phyloP scores from a whole-genome alignment of 2,888 invertebrate genomes.

The Sarcophaga caerulescens region DNA sequence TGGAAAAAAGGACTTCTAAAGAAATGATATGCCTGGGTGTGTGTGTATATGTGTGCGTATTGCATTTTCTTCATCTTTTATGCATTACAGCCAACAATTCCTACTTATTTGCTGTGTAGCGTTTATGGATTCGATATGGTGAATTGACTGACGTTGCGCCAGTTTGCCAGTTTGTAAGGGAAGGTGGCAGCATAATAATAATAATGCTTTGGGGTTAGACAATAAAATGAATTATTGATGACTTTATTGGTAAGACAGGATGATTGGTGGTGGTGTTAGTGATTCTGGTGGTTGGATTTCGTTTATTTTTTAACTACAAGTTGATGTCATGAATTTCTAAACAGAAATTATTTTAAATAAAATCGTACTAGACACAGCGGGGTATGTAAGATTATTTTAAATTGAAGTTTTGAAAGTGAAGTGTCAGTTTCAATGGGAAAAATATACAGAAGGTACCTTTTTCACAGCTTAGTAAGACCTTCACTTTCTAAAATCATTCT shows the following conservation, averaged over 20 bases:
- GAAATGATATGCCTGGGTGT: too few species aligned
- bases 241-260: not conserved
- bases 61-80: conserved; percentile 63
- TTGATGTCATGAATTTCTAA: conserved; percentile 48
- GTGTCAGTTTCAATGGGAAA: not conserved
- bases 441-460: too few species aligned
- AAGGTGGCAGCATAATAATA: too few species aligned
- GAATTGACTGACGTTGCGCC: not conserved
- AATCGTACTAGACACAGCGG: not conserved
- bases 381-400: not conserved
- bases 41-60: too few species aligned
- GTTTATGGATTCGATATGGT: not conserved
- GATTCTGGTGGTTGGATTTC: not conserved
- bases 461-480: too few species aligned
- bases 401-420: not conserved
- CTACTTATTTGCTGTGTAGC: conserved; percentile 36
- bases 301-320: not conserved
- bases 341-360: not conserved
- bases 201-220: conserved; percentile 26
- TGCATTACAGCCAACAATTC: conserved; percentile 57
- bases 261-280: conserved; percentile 9
- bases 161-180: too few species aligned
- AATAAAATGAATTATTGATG: conserved; percentile 53
- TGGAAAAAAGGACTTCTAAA: too few species aligned
- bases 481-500: too few species aligned